phyloP scores from a whole-genome alignment of 2,888 invertebrate genomes.

The Agrochola litura region DNA sequence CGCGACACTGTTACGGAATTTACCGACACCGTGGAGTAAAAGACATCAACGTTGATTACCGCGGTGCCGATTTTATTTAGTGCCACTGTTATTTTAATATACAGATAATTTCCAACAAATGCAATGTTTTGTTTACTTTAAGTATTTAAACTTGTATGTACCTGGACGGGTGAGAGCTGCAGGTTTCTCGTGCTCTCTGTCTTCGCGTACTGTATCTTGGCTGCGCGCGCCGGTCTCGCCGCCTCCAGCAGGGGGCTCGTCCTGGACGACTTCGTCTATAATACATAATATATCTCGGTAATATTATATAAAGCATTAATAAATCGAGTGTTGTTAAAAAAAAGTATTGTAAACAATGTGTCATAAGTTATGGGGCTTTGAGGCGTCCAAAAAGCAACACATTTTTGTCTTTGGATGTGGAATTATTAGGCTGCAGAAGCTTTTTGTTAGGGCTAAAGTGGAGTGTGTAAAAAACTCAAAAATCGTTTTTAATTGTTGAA shows the following conservation, averaged over 20 bases:
- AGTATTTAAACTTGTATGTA: slow-evolving; percentile 70
- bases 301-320: background rate
- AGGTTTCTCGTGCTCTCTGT: slow-evolving; percentile 92
- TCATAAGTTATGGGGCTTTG: background rate
- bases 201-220: slow-evolving; percentile 89
- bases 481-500: too few relatives aligned
- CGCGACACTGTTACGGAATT: too few relatives aligned
- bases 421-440: slow-evolving; percentile 36
- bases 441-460: slow-evolving; percentile 17
- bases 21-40: too few relatives aligned
- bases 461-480: background rate
- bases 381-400: slow-evolving; percentile 30
- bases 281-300: slow-evolving; percentile 22
- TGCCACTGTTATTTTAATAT: too few relatives aligned
- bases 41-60: too few relatives aligned
- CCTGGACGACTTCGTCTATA: slow-evolving; percentile 80
- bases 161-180: slow-evolving; percentile 93
- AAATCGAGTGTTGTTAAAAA: too few relatives aligned
- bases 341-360: too few relatives aligned
- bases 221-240: slow-evolving; percentile 79
- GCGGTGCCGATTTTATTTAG: too few relatives aligned
- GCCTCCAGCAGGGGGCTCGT: slow-evolving; percentile 85
- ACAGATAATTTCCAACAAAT: too few relatives aligned
- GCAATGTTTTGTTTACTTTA: too few relatives aligned
- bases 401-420: background rate